Evolutionary conservation across 2,797 vertebrate species (phyloP).

Genomic region (Spondyliosoma cantharus): DNA sequence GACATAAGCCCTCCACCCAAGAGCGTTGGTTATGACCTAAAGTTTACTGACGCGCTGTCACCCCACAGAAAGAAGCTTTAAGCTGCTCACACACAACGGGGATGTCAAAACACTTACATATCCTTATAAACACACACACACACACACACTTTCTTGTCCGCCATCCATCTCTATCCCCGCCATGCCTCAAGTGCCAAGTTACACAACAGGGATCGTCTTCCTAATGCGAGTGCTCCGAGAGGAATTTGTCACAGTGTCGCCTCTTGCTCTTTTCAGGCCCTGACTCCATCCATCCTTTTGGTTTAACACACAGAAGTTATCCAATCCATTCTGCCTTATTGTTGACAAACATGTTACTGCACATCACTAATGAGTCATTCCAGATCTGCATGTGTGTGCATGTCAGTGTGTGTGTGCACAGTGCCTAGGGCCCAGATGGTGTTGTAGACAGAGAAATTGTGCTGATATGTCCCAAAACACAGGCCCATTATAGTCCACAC

Average conservation of each 20-base stretch:
- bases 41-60: conserved; percentile 32
- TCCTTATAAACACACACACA: conserved; percentile 27
- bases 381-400: conserved; percentile 15
- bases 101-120: conserved; percentile 61
- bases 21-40: conserved; percentile 47
- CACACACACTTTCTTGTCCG: conserved; percentile 24
- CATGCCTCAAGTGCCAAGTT: conserved; percentile 65
- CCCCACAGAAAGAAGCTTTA: conserved; percentile 49
- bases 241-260: conserved; percentile 59
- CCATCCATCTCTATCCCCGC: conserved; percentile 54
- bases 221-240: conserved; percentile 54
- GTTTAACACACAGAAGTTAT: conserved; percentile 36
- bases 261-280: conserved; percentile 58
- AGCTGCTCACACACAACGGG: conserved; percentile 44
- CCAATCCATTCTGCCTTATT: conserved; percentile 22
- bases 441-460: conserved; percentile 42
- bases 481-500: conserved; percentile 19
- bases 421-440: conserved; percentile 54
- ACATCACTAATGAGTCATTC: conserved; percentile 41
- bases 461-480: conserved; percentile 41
- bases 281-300: conserved; percentile 37
- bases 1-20: conserved; percentile 48
- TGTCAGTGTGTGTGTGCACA: conserved; percentile 12
- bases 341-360: conserved; percentile 49
- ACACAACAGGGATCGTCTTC: conserved; percentile 73